Base-by-base conservation (phyloP, 2,113 vertebrate species). In the Noctilio leporinus region DNA sequence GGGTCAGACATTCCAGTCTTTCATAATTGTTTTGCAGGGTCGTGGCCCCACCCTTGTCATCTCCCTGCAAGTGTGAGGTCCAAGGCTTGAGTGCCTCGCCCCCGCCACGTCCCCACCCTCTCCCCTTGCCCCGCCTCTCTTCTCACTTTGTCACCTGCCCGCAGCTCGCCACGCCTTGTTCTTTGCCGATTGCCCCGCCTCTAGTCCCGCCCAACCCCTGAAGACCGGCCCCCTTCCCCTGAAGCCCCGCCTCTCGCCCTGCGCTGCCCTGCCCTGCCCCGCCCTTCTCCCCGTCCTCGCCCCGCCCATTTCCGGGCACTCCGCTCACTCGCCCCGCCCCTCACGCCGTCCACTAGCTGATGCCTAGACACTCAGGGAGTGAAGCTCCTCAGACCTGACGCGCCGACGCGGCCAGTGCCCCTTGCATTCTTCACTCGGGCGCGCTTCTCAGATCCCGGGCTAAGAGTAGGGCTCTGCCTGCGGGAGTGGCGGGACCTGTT, bases 401-500 rank as follows among this genome's bases (percentile, higher is more conserved):
- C 1, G 12, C 0, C 5, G 28, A 6, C 43, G 28, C 4, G 0
- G 4, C n/a, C n/a, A 1, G 0, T 14, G 6, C 43, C 67, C 5
- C 9, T 69, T 62, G 12, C 64, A 4, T 19, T 16, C 15, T 0
- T 1, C 3, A 5, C 55, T 35, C 7, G 0, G 30, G 59, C 40
- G 24, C n/a, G 1, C 24, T 45, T 43, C 59, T 62, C 51, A n/a
- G 72, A 53, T 7, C 33, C 33, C 0, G 49, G 67, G 55, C 90
- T 38, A 11, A 86, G 89, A 93, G 97, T 95, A 95, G 86, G 96
- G 78, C 45, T 70, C 65, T 10, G 49, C 24, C 80, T 7, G 40
- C 7, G 22, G 53, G 53, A 43, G n/a, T n/a, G 3, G 73, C 40
- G 62, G 69, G 28, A 67, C 12, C 51, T 8, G 33, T 24, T n/a